Evolutionary conservation across 2,797 vertebrate genomes (phyloP).

Genomic region (Ctenosaura bakeri): DNA sequence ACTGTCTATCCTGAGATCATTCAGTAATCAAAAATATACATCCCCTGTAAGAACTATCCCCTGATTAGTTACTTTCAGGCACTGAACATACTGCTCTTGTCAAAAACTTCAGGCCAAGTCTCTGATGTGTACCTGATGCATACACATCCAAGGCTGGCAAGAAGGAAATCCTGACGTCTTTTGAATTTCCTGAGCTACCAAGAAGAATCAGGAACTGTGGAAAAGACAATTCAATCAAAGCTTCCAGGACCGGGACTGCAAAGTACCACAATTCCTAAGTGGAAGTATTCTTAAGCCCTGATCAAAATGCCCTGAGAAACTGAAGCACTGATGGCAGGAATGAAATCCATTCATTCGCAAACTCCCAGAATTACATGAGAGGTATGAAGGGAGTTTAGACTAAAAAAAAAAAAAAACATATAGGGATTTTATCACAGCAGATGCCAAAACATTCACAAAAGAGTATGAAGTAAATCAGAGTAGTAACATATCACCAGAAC

Average conservation of each 20-base stretch:
- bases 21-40: neutral
- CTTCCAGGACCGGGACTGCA: neutral
- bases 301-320: conserved; percentile 30
- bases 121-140: neutral
- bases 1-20: neutral
- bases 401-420: neutral
- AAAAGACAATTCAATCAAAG: conserved; percentile 1
- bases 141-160: neutral
- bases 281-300: conserved; percentile 7
- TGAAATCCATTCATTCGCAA: conserved; percentile 12
- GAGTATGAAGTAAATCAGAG: neutral
- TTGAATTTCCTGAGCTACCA: conserved; percentile 20
- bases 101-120: conserved; percentile 9
- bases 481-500: neutral
- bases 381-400: neutral
- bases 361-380: neutral
- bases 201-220: neutral
- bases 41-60: neutral
- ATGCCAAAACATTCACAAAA: neutral
- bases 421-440: neutral
- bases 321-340: neutral
- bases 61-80: conserved; percentile 16
- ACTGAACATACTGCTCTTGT: conserved; percentile 2
- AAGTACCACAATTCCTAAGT: neutral
- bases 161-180: neutral